Base-by-base conservation (phyloP, 2,888 invertebrate species). In the Ptychoptera albimana region DNA sequence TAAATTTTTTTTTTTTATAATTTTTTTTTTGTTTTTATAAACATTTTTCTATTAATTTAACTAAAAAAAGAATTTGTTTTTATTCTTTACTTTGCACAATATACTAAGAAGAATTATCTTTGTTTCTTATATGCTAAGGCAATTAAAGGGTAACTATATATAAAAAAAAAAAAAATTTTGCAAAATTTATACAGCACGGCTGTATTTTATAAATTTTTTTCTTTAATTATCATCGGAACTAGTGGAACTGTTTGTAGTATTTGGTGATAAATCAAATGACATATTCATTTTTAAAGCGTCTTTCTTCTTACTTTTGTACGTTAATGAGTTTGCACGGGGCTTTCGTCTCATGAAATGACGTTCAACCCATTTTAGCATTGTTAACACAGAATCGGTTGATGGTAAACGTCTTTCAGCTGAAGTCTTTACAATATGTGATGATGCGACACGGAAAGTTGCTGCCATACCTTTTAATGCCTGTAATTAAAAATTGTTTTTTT, bases 381-480 rank as follows among this genome's bases (percentile, higher is more conserved):
- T 86, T 44, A 89, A 72, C 0, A 91, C 89, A 0, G 88, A 86
- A 64, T 91, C 89, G 0, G 89, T 85, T 32, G 85, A 86, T 0
- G 89, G 87, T 39, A 91, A 68, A 47, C 91, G 82, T 42, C 86
- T 74, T 58, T 88, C 88, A 0, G 89, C 89, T 1, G 84, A 82
- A 0, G 89, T 89, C 57, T 84, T 83, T 6, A 82, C 82, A 54
- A 88, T 86, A 57, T 77, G 74, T 0, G 87, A 87, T 0, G 85
- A 81, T 0, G 87, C 81, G 9, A 91, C 85, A 42, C 89, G 78
- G 73, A 91, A 91, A 4, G 89, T 89, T 1, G 87, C 84, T 1
- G 89, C 89, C 87, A 91, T 89, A 61, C 89, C 89, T 70, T 88
- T 88, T 45, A 89, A 68, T 1, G 88, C 86, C 87, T 88, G 59